Base-by-base conservation (phyloP, 2,888 invertebrate genomes). In the Clistopyga incitator region DNA sequence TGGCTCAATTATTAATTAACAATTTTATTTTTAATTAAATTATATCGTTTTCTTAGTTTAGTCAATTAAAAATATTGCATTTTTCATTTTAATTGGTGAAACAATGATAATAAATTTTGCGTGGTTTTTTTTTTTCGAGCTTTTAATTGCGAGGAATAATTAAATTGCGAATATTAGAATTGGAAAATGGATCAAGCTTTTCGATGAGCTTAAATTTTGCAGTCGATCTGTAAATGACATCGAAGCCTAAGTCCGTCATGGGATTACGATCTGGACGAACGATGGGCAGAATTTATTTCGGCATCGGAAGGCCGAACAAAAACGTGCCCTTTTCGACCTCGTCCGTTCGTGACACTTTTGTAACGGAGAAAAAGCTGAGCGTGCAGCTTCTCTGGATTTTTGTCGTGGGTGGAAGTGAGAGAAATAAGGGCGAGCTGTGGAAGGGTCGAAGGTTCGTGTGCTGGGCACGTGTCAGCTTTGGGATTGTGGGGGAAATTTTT, bases 401-500 rank as follows among this genome's bases (percentile, higher is more conserved):
- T 47, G 52, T 42, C 47, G 74, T 64, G 68, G 20, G 52, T 50
- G 67, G 42, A 64, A 74, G 68, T 15, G 59, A 59, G 68, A 74
- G 78, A 82, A 74, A 47, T 72, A 74, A 61, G 42, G 67, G 68
- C 61, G 81, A 25, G 72, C 65, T 56, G n/a, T 45, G 65, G 54
- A 15, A 65, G 64, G 77, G 56, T 77, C 70, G 64, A 76, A 67
- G 54, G 52, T 64, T 45, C 25, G 20, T 56, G 47, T 42, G 68
- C 64, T n/a, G 25, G 75, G 68, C 82, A 82, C 82, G 82, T 82
- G 78, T 82, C 82, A 70, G 52, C 45, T 78, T 15, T 25, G 75
- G 54, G 34, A 75, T 75, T 65, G 47, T 45, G n/a, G 68, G 70
- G 42, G 68, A 56, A 52, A 68, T 20, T 52, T 52, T 68, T 52